Evolutionary conservation across 1,140 invertebrate species (phyloP).

Genomic region (Cotesia glomerata): DNA sequence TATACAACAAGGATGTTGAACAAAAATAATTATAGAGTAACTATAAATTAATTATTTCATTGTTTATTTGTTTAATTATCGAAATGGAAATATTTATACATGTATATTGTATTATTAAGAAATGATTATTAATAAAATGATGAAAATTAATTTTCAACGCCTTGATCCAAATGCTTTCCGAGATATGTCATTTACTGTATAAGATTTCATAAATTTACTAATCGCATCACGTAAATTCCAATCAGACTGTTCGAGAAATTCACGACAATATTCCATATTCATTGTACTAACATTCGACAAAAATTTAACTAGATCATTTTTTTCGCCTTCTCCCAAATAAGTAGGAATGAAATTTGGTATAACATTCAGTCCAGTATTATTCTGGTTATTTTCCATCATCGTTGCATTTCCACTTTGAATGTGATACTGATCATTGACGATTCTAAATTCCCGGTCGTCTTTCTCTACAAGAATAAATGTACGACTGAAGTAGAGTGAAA

Average conservation of each 20-base stretch:
- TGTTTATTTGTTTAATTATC: background rate
- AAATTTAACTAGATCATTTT: constrained; percentile 52
- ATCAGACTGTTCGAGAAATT: constrained; percentile 47
- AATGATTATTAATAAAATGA: background rate
- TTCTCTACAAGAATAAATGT: constrained; percentile 54
- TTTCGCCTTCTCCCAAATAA: constrained; percentile 52
- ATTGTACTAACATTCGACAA: constrained; percentile 53
- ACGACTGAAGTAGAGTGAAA: constrained; percentile 51
- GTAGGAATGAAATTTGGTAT: constrained; percentile 47
- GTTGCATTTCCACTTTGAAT: constrained; percentile 45
- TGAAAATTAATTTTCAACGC: background rate
- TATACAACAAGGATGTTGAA: constrained; percentile 79
- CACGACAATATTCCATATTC: constrained; percentile 47
- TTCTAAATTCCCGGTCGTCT: constrained; percentile 58
- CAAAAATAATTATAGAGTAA: background rate
- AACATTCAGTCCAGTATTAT: constrained; percentile 26
- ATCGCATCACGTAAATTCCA: constrained; percentile 57
- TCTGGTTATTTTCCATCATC: constrained; percentile 29
- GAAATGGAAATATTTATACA: background rate
- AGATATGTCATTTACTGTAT: constrained; percentile 53
- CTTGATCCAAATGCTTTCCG: constrained; percentile 48
- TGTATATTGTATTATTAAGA: background rate
- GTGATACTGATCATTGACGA: constrained; percentile 58
- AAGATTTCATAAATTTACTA: constrained; percentile 52
- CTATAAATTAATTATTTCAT: background rate